phyloP scores from a whole-genome alignment of 2,888 invertebrate species.

The Electrophaes corylata region DNA sequence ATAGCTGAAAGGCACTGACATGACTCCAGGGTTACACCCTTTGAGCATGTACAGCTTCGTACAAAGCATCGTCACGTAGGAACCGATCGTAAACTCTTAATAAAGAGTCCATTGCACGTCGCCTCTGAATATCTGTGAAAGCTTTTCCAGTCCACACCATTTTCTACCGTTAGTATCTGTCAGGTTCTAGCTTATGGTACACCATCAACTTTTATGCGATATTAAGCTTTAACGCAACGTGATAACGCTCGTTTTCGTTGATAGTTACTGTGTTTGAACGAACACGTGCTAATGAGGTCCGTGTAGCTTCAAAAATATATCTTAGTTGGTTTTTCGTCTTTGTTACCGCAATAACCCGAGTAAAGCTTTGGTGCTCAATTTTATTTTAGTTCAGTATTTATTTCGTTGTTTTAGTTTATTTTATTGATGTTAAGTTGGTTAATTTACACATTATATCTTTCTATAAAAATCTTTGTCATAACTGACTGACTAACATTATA shows the following conservation, averaged over 20 bases:
- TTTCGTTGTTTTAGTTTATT: background rate
- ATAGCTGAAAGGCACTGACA: background rate
- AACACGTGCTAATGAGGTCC: conserved; percentile 38
- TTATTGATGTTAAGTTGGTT: conserved; percentile 1
- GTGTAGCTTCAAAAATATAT: conserved; percentile 34
- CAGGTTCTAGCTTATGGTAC: conserved; percentile 30
- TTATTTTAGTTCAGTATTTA: conserved; percentile 9
- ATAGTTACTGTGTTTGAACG: conserved; percentile 17
- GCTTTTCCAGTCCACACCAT: conserved; percentile 49
- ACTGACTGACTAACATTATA: too few relatives aligned
- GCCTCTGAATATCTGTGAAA: conserved; percentile 49
- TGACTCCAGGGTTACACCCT: conserved; percentile 9
- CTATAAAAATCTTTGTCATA: too few relatives aligned
- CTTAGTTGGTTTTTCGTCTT: conserved; percentile 32
- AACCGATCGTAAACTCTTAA: conserved; percentile 54
- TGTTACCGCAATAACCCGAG: conserved; percentile 18
- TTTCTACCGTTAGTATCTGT: conserved; percentile 40
- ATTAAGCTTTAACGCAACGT: conserved; percentile 18
- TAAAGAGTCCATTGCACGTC: conserved; percentile 54
- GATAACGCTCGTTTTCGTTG: conserved; percentile 19
- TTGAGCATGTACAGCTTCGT: conserved; percentile 18
- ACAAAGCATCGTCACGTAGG: conserved; percentile 47
- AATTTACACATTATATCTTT: too few relatives aligned
- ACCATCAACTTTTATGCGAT: conserved; percentile 20
- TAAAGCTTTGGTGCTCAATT: conserved; percentile 6